Evolutionary conservation across 2,797 vertebrate species (phyloP).

Genomic region (Fistularia commersonii): DNA sequence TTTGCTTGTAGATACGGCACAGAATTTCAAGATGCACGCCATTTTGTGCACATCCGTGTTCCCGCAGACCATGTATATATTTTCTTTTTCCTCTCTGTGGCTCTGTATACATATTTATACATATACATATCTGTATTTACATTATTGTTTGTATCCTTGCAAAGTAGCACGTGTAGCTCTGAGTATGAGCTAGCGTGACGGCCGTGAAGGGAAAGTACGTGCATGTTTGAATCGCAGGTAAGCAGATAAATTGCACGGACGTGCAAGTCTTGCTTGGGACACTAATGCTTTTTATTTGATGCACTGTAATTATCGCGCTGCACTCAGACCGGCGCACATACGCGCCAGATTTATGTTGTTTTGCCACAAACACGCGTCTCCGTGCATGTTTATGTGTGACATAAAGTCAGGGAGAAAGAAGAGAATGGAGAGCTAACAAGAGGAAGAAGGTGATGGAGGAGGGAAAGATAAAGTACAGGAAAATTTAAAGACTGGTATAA

Average conservation of each 20-base stretch:
- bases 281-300: constrained; percentile 76
- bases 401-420: constrained; percentile 42
- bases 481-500: constrained; percentile 65
- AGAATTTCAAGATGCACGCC: too few relatives aligned
- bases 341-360: constrained; percentile 65
- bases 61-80: too few relatives aligned
- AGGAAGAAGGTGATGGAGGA: constrained; percentile 31
- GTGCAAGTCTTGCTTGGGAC: constrained; percentile 61
- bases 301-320: constrained; percentile 72
- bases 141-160: constrained; percentile 2
- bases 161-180: constrained; percentile 5
- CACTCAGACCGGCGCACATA: constrained; percentile 45
- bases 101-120: too few relatives aligned
- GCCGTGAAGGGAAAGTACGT: neutral
- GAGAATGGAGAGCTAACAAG: constrained; percentile 25
- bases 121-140: constrained; percentile 3
- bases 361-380: constrained; percentile 19
- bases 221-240: constrained; percentile 42
- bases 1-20: too few relatives aligned
- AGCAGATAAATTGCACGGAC: constrained; percentile 51
- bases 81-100: too few relatives aligned
- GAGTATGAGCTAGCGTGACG: neutral
- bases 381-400: constrained; percentile 22
- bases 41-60: too few relatives aligned
- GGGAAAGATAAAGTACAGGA: constrained; percentile 25